phyloP scores from a whole-genome alignment of 2,797 vertebrate species.

The Stomatorhinus walkeri region DNA sequence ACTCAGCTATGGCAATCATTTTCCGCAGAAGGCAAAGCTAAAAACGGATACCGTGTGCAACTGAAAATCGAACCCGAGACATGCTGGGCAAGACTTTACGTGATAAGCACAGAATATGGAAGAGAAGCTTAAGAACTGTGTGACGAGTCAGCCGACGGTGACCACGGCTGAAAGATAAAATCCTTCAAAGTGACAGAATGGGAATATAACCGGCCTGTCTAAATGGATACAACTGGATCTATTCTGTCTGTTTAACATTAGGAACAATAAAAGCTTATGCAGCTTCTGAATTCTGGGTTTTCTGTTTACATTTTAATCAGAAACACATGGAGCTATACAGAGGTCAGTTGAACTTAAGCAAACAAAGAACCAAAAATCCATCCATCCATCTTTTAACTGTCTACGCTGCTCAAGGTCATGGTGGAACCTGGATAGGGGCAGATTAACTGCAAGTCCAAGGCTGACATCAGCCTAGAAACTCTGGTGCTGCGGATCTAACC shows the following conservation, averaged over 20 bases:
- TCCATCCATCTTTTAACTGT: background rate
- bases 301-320: background rate
- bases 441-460: background rate
- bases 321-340: background rate
- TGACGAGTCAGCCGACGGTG: background rate
- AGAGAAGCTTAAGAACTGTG: background rate
- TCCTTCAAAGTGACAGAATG: background rate
- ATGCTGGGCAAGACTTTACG: background rate
- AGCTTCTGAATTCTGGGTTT: background rate
- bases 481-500: background rate
- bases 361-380: background rate
- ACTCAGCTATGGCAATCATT: background rate
- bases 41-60: background rate
- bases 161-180: background rate
- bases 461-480: background rate
- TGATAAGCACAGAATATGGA: slow-evolving; percentile 8
- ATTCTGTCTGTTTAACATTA: background rate
- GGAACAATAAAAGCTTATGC: background rate
- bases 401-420: background rate
- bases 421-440: background rate
- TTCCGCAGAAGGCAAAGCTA: slow-evolving; percentile 4
- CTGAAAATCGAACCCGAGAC: background rate
- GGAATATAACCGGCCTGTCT: no score
- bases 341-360: background rate
- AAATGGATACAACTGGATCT: background rate